Evolutionary conservation across 2,113 vertebrate genomes (phyloP), one percentile per base, ranked within the genome.

Genomic region (Barnardius zonarius): DNA sequence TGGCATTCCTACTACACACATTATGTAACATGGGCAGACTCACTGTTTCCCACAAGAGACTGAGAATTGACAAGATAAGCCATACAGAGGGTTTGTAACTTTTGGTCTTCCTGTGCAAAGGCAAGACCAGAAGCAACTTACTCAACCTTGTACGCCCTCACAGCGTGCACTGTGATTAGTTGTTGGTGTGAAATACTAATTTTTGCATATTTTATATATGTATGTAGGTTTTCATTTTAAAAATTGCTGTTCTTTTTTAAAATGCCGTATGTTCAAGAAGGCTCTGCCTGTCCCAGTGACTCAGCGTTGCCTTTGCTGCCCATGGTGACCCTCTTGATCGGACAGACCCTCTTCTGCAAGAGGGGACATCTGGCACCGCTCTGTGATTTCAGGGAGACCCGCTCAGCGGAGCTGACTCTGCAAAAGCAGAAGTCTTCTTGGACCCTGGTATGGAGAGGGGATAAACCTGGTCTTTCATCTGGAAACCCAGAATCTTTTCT

Each of bases 21-120:
- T 85, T 83, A 70, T 62, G 93, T 93, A 91, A 95, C 15, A 18
- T 11, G 51, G 59, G 46, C 85, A 77, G 63, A 52, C 25, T 48
- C 35, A 54, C 52, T 59, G 28, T 88, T 96, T 94, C 59, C 63
- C 4, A 1, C 51, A 91, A 87, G 33, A 87, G 37, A 6, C 22
- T 61, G 46, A 44, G 54, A 81, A 72, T 66, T 35, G 82, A 72
- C 62, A 62, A 70, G 78, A 66, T 49, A 76, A 87, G 55, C 6
- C 2, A 1, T 23, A 39, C 5, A 66, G 73, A 37, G 20, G 13
- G 19, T 62, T 85, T 77, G 63, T 84, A 74, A 43, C 68, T 87
- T 12, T 52, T n/a, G 51, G 51, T 24, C 48, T 75, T 68, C 22
- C 35, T 55, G 4, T n/a, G 30, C 61, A 68, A 93, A 63, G 24